Base-by-base conservation (phyloP, 2,797 vertebrate genomes). In the Anabacerthia variegaticeps region DNA sequence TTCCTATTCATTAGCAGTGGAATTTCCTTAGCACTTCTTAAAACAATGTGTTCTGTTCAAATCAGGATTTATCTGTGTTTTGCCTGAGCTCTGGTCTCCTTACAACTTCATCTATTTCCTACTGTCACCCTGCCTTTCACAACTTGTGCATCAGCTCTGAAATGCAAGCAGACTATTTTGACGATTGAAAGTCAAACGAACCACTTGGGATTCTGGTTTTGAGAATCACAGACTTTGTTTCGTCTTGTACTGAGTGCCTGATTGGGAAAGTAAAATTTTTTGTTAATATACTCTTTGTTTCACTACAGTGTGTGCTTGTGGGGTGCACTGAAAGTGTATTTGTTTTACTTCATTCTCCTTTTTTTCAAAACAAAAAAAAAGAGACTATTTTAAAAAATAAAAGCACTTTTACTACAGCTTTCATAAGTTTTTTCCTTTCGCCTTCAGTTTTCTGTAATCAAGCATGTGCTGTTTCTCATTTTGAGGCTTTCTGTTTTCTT, bases 121-220 rank as follows among this genome's bases (percentile, higher is more conserved):
- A 34, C 36, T 79, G 18, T 41, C 81, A 46, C 77, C 80, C 58
- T 93, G 79, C 65, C n/a, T 94, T 96, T 94, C 73, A 44, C 2
- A 22, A 28, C 34, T 66, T 88, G n/a, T 88, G 36, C 68, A 27
- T 90, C 44, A 28, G 32, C 32, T 91, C 93, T 97, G 86, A 93
- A 96, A 88, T 39, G 15, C 14, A 87, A 72, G 23, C 83, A 88
- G 89, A 59, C 43, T 85, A 14, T 96, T 96, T 92, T 96, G 91
- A 88, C 0, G 14, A 85, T 44, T 58, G 54, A 11, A 44, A 96
- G 73, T 97, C 87, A 91, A 44, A 81, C 2, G 10, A 96, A 91
- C 72, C 85, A 80, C 93, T 79, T 90, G 93, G 75, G 90, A 95
- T 94, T 94, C 54, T 86, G 49, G 49, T 78, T 90, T 77, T 96